A percentile compares a stretch with the other conserved stretches of the same genome.
These are phyloP conservation scores for Yponomeuta cagnagella DNA, from an alignment of 2,888 invertebrate genomes.

Conservation along the genomic window DNA sequence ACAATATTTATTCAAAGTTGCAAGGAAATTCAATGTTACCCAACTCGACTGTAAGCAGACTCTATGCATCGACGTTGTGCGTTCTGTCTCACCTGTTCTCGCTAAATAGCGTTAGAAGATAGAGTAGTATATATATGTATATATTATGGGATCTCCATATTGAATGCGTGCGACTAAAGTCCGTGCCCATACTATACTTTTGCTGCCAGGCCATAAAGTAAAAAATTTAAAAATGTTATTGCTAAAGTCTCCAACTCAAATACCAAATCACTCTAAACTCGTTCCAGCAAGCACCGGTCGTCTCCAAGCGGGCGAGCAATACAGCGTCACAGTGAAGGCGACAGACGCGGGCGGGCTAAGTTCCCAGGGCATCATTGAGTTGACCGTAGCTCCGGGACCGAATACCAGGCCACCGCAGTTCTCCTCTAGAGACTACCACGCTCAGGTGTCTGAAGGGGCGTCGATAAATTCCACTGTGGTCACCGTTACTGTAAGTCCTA, in stretches of 20 bases:
- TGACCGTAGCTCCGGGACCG: constrained; percentile 90
- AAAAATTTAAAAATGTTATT: not conserved
- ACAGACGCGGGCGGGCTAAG: constrained; percentile 87
- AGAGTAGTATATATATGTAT: no score
- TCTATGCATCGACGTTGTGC: no score
- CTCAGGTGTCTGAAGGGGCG: constrained; percentile 92
- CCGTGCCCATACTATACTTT: no score
- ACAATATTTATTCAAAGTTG: no score
- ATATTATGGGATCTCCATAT: no score
- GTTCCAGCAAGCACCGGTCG: constrained; percentile 83
- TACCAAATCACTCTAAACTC: not conserved
- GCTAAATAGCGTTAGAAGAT: no score
- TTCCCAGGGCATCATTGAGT: constrained; percentile 90
- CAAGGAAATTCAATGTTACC: no score
- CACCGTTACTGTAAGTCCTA: constrained; percentile 79
- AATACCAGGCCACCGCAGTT: constrained; percentile 88
- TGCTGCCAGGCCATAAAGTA: no score
- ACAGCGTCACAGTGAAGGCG: constrained; percentile 90
- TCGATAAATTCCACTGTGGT: constrained; percentile 90
- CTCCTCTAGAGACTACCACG: constrained; percentile 87
- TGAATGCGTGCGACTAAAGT: no score
- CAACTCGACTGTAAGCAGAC: no score
- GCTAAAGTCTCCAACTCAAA: no score
- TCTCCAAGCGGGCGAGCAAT: constrained; percentile 90
- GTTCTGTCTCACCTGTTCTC: no score